Conservation (phyloP, 2,797 vertebrate genomes). For the Rachycentron canadum region DNA sequence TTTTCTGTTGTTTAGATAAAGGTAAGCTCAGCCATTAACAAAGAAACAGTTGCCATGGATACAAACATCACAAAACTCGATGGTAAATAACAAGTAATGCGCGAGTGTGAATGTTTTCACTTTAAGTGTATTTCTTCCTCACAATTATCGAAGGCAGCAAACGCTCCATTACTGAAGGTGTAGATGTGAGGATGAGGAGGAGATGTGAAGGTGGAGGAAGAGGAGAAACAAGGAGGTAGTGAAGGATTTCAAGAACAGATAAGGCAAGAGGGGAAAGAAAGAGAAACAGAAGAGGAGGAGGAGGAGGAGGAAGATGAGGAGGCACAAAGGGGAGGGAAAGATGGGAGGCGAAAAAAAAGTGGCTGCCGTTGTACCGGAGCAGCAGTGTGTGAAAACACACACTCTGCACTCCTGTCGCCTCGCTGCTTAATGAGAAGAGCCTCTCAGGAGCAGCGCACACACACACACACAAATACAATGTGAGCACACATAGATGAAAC, state of each 20-base stretch:
- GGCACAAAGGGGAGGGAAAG: conserved; percentile 38
- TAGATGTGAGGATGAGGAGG: conserved; percentile 31
- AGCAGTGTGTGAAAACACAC: conserved; percentile 82
- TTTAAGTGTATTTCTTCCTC: conserved; percentile 17
- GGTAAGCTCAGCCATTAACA: conserved; percentile 19
- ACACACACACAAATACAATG: conserved; percentile 52
- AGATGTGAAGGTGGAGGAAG: conserved; percentile 17
- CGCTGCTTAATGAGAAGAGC: conserved; percentile 83
- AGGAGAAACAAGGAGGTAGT: conserved; percentile 8
- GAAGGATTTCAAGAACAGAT: conserved; percentile 33
- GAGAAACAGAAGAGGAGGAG: conserved; percentile 12
- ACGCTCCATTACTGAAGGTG: conserved; percentile 26
- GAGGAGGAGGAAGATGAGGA: conserved; percentile 38
- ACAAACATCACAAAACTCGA: conserved; percentile 34
- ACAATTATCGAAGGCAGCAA: conserved; percentile 24
- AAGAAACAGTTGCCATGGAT: conserved; percentile 44
- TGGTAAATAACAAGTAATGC: conserved; percentile 1
- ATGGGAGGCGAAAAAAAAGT: conserved; percentile 57
- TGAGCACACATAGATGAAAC: conserved; percentile 16
- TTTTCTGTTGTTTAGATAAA: conserved; percentile 15
- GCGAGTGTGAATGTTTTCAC: conserved; percentile 30
- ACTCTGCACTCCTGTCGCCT: conserved; percentile 83
- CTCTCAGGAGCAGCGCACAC: conserved; percentile 72
- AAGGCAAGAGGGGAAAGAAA: conserved; percentile 14
- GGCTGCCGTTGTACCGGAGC: conserved; percentile 73